Evolutionary conservation across 2,113 vertebrate genomes (phyloP).

Genomic region (Panthera tigris): DNA sequence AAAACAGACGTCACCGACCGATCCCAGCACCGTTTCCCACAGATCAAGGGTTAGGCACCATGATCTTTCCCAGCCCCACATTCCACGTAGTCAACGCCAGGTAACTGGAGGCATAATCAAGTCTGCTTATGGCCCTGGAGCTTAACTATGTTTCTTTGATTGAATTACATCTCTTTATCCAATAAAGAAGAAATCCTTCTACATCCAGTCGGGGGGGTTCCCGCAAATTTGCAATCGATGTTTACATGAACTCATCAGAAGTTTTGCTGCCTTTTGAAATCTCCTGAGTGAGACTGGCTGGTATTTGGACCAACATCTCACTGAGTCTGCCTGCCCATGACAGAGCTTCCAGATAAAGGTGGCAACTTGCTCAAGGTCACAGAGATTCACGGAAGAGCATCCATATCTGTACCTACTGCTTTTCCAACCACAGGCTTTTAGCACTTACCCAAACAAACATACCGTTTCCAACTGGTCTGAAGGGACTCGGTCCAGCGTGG

Average conservation of each 20-base stretch:
- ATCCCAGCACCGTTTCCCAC: neutral
- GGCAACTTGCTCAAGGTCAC: fast-evolving
- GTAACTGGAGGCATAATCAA: neutral
- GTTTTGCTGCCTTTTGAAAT: neutral
- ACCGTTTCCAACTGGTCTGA: neutral
- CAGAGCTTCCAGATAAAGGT: neutral
- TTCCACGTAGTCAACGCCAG: no score
- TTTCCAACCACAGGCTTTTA: fast-evolving
- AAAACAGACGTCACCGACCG: fast-evolving
- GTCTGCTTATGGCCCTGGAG: neutral
- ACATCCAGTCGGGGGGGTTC: neutral
- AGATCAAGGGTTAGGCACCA: neutral
- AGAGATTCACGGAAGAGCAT: neutral
- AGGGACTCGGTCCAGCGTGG: fast-evolving
- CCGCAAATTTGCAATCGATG: neutral
- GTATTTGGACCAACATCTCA: fast-evolving
- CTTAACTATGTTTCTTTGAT: neutral
- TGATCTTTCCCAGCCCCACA: fast-evolving
- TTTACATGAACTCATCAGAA: neutral
- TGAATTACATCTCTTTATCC: neutral
- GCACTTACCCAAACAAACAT: no score
- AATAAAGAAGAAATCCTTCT: neutral
- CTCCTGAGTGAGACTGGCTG: neutral
- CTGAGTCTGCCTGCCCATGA: neutral
- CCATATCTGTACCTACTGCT: fast-evolving